A percentile compares a stretch with the other conserved stretches of the same genome.
Conservation (phyloP, 2,888 invertebrate genomes). For the Dusona sp. region DNA sequence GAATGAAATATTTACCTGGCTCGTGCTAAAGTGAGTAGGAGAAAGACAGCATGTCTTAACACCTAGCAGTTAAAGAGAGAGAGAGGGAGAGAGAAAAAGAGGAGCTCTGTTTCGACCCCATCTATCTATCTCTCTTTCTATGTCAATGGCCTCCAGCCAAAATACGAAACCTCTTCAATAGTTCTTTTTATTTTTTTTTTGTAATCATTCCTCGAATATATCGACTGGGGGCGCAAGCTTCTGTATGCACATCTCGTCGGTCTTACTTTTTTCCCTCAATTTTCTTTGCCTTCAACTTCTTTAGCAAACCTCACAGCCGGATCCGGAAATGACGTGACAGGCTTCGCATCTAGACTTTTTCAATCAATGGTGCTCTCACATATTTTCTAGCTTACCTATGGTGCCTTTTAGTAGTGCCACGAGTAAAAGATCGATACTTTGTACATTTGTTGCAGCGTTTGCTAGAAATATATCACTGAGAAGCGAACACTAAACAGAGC, state of each 20-base stretch:
- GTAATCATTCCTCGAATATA: conserved; percentile 56
- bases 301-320: conserved; percentile 57
- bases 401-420: conserved; percentile 1
- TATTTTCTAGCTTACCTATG: conserved; percentile 13
- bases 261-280: conserved; percentile 43
- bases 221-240: conserved; percentile 63
- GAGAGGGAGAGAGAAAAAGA: conserved; percentile 13
- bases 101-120: conserved; percentile 58
- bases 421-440: conserved; percentile 25
- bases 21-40: conserved; percentile 20
- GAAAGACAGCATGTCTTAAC: conserved; percentile 22
- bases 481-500: conserved; percentile 10
- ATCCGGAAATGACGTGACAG: conserved; percentile 73
- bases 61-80: conserved; percentile 55
- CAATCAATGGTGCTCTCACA: conserved; percentile 64
- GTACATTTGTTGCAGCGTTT: conserved; percentile 47
- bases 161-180: conserved; percentile 67
- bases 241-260: conserved; percentile 69
- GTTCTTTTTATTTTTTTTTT: background rate
- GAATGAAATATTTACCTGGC: conserved; percentile 63
- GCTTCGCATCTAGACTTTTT: conserved; percentile 70
- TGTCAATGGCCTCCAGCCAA: conserved; percentile 43
- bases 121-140: conserved; percentile 37
- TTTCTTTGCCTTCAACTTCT: conserved; percentile 57
- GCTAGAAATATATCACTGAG: conserved; percentile 40